These are phyloP conservation scores for Ptychobarbus kaznakovi DNA, from an alignment of 2,797 vertebrate species.

Conservation along the genomic window DNA sequence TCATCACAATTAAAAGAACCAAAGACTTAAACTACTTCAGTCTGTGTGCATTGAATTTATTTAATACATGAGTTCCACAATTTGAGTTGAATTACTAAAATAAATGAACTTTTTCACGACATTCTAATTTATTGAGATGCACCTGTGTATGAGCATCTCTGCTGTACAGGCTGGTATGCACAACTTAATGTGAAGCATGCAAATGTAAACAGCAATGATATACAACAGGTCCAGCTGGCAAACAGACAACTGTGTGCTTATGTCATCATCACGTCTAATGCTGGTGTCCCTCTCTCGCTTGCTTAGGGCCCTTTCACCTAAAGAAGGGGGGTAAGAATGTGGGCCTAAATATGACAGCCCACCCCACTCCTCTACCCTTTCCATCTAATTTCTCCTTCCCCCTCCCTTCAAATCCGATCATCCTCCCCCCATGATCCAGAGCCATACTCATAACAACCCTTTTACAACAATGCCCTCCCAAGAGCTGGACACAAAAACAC, in stretches of 20 bases:
- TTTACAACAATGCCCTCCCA: constrained; percentile 32
- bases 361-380: constrained; percentile 13
- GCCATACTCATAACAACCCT: constrained; percentile 40
- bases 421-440: constrained; percentile 39
- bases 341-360: constrained; percentile 45
- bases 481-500: constrained; percentile 26
- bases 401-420: constrained; percentile 41
- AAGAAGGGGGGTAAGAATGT: constrained; percentile 23
- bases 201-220: constrained; percentile 62
- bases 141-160: constrained; percentile 3
- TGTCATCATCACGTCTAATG: constrained; percentile 48
- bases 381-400: constrained; percentile 29
- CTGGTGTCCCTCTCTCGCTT: constrained; percentile 16
- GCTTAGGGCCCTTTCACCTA: constrained; percentile 32
- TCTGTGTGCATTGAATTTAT: no score
- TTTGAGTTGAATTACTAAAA: no score
- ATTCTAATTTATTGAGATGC: no score
- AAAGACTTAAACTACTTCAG: no score
- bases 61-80: no score
- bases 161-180: constrained; percentile 40
- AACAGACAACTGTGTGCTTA: constrained; percentile 58
- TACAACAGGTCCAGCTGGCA: constrained; percentile 63
- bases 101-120: no score
- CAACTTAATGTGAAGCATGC: constrained; percentile 51
- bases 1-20: no score